Percentiles rank a stretch among this genome's conserved stretches.
Evolutionary conservation across 2,888 invertebrate genomes (phyloP).

Genomic region (Rotaria sp.): DNA sequence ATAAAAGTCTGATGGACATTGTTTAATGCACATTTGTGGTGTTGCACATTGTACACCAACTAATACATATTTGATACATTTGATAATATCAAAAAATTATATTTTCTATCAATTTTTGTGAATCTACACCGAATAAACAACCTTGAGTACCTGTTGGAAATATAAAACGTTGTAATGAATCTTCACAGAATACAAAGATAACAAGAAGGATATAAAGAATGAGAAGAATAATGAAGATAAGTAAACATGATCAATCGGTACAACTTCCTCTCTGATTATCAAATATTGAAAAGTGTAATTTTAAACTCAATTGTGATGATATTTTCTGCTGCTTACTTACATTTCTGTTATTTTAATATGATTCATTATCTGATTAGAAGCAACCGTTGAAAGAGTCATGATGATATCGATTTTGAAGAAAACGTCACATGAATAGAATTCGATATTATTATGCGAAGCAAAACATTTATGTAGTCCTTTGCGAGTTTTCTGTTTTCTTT

Average conservation of each 20-base stretch:
- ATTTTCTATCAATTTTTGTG: neutral
- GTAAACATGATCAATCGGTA: neutral
- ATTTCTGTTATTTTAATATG: neutral
- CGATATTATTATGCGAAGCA: too few relatives aligned
- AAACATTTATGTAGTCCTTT: too few relatives aligned
- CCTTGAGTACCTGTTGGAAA: neutral
- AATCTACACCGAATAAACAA: neutral
- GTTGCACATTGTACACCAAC: neutral
- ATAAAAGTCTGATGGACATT: neutral
- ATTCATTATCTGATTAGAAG: neutral
- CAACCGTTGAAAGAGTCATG: too few relatives aligned
- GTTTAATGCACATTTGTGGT: neutral
- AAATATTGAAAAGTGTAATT: neutral
- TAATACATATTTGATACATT: neutral
- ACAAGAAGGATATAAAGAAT: neutral
- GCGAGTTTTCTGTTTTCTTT: too few relatives aligned
- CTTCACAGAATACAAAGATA: conserved; percentile 3
- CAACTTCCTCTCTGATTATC: neutral
- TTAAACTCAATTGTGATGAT: neutral
- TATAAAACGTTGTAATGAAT: conserved; percentile 4
- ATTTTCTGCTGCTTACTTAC: neutral
- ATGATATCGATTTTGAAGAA: too few relatives aligned
- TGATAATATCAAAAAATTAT: neutral
- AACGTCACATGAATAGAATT: too few relatives aligned
- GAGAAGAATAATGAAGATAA: neutral